Conservation (phyloP, 2,113 vertebrate species). For the Engystomops pustulosus region DNA sequence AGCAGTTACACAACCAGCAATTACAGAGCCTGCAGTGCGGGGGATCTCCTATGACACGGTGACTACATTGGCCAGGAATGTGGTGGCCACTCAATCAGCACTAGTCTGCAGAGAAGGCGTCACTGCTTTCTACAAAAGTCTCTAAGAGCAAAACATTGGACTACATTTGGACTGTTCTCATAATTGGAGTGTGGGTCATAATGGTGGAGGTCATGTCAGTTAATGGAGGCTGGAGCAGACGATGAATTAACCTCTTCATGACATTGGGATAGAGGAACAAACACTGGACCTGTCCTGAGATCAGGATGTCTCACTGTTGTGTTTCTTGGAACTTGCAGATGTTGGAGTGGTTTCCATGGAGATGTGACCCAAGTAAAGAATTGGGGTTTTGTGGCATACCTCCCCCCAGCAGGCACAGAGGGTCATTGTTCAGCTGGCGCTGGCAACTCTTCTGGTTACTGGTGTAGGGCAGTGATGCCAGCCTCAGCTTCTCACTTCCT, state of each 20-base stretch:
- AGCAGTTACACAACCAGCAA: neutral
- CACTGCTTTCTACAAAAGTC: neutral
- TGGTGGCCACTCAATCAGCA: neutral
- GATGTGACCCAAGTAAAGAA: constrained; percentile 39
- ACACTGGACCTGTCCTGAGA: constrained; percentile 1
- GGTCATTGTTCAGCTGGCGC: constrained; percentile 29
- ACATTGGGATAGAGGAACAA: neutral
- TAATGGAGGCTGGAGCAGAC: neutral
- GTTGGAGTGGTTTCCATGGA: constrained; percentile 43
- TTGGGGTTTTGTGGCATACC: constrained; percentile 45
- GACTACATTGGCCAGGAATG: neutral
- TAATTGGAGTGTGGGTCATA: neutral
- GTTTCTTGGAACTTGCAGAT: constrained; percentile 49
- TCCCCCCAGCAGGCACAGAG: constrained; percentile 41
- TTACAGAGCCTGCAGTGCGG: neutral
- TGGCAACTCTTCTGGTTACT: constrained; percentile 36
- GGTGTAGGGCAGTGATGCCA: constrained; percentile 31
- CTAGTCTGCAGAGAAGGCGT: neutral
- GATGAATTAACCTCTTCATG: constrained; percentile 28
- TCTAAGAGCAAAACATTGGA: neutral
- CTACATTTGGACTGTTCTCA: neutral
- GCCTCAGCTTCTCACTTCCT: neutral
- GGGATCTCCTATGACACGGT: neutral
- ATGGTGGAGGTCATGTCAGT: neutral
- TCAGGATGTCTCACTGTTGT: constrained; percentile 32